A percentile compares a stretch with the other conserved stretches of the same genome.
phyloP scores from a whole-genome alignment of 2,797 vertebrate species.

The Sebastes nivosus region DNA sequence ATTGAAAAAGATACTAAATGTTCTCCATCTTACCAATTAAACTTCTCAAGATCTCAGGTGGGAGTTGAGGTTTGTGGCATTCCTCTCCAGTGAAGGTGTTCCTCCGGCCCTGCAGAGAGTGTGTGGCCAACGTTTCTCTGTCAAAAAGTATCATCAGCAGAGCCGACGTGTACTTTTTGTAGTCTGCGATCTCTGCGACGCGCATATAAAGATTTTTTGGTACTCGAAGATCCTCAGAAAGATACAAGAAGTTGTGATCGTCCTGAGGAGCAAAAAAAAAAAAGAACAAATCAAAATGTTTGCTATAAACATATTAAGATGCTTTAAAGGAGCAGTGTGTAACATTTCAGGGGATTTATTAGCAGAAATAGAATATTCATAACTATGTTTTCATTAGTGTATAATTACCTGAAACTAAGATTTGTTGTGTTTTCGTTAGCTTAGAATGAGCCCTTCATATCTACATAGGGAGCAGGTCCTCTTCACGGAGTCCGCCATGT shows the following conservation, averaged over 20 bases:
- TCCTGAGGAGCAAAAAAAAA: slow-evolving; percentile 47
- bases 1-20: not conserved
- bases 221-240: slow-evolving; percentile 74
- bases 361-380: no score
- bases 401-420: no score
- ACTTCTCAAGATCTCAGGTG: slow-evolving; percentile 75
- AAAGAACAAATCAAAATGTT: not conserved
- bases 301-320: not conserved
- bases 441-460: no score
- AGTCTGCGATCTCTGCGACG: slow-evolving; percentile 77
- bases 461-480: no score
- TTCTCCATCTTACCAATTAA: slow-evolving; percentile 66
- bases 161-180: slow-evolving; percentile 80
- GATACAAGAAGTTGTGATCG: slow-evolving; percentile 66
- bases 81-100: slow-evolving; percentile 74
- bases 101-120: slow-evolving; percentile 80
- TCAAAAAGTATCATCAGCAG: slow-evolving; percentile 81
- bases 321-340: not conserved
- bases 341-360: no score
- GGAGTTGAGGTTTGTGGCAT: slow-evolving; percentile 79
- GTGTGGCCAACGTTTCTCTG: slow-evolving; percentile 79
- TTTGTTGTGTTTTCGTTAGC: no score
- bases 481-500: no score
- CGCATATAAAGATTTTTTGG: slow-evolving; percentile 78
- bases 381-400: no score